Conservation (phyloP, 2,888 invertebrate genomes). For the Athetis lepigone region DNA sequence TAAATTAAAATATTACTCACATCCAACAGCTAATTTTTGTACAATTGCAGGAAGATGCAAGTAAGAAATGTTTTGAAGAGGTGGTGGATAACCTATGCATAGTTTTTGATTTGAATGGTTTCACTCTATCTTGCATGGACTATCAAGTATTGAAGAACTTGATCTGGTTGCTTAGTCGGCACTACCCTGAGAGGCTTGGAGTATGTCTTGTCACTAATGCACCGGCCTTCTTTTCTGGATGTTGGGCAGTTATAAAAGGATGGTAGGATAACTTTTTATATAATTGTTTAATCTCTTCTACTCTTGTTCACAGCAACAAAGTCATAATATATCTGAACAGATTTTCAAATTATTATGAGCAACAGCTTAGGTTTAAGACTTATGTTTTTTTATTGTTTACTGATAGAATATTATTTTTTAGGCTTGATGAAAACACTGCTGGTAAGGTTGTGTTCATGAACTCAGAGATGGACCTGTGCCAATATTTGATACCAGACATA, state of each 20-base stretch:
- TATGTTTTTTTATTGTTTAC: not conserved
- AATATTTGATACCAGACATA: slow-evolving; percentile 94
- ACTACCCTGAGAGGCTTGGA: slow-evolving; percentile 95
- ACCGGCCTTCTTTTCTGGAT: slow-evolving; percentile 93
- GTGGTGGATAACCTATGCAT: slow-evolving; percentile 95
- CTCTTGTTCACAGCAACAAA: too few relatives aligned
- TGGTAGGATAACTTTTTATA: slow-evolving; percentile 88
- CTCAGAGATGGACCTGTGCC: slow-evolving; percentile 93
- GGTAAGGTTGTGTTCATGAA: slow-evolving; percentile 94
- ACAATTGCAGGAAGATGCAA: slow-evolving; percentile 92
- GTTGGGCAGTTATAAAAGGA: slow-evolving; percentile 94
- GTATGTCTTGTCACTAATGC: slow-evolving; percentile 94
- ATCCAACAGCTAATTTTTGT: not conserved
- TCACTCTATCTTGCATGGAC: slow-evolving; percentile 94
- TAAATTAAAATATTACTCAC: too few relatives aligned
- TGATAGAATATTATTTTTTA: slow-evolving; percentile 72
- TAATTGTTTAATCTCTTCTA: too few relatives aligned
- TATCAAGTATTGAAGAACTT: slow-evolving; percentile 95
- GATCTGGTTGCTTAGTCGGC: slow-evolving; percentile 94
- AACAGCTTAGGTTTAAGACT: too few relatives aligned
- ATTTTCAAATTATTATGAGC: too few relatives aligned
- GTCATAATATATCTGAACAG: not conserved
- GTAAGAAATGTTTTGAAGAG: slow-evolving; percentile 94
- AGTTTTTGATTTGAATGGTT: slow-evolving; percentile 94
- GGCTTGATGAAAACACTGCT: slow-evolving; percentile 94